These are phyloP conservation scores for Caenorhabditis tropicalis DNA, from an alignment of 1,140 invertebrate genomes.

Conservation along the genomic window DNA sequence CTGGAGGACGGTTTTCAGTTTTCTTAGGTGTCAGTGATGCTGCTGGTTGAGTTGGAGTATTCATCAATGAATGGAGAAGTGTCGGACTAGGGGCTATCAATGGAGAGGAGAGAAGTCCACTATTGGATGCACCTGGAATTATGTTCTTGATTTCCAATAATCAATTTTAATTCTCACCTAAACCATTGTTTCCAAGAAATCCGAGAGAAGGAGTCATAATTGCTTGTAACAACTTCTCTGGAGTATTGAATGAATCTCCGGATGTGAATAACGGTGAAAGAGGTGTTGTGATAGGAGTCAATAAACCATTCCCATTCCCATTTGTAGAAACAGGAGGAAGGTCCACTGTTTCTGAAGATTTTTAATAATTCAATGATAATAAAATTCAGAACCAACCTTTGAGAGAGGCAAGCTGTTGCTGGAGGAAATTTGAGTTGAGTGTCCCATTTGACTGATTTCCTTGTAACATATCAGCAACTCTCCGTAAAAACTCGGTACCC, in stretches of 20 bases:
- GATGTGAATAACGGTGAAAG: slow-evolving; percentile 16
- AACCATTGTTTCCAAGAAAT: neutral
- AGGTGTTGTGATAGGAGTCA: neutral
- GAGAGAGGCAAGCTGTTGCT: neutral
- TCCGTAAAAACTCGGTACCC: neutral
- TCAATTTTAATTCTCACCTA: neutral
- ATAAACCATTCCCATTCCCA: slow-evolving; percentile 16
- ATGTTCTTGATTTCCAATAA: neutral
- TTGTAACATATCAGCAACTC: slow-evolving; percentile 1
- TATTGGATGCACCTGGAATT: neutral
- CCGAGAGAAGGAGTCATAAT: slow-evolving; percentile 7
- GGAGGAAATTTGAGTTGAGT: neutral
- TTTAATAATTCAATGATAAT: too few species aligned
- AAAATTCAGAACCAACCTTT: neutral
- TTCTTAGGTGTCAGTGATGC: slow-evolving; percentile 23
- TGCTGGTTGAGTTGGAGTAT: neutral
- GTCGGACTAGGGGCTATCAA: slow-evolving; percentile 7
- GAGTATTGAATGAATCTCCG: neutral
- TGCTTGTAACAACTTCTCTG: slow-evolving; percentile 9
- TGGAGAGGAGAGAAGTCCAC: neutral
- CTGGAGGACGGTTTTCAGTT: neutral
- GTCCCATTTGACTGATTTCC: neutral
- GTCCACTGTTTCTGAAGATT: slow-evolving; percentile 4
- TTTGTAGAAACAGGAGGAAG: neutral
- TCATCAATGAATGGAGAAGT: neutral